Evolutionary conservation across 2,797 vertebrate species (phyloP).

Genomic region (Leptodactylus fallax): DNA sequence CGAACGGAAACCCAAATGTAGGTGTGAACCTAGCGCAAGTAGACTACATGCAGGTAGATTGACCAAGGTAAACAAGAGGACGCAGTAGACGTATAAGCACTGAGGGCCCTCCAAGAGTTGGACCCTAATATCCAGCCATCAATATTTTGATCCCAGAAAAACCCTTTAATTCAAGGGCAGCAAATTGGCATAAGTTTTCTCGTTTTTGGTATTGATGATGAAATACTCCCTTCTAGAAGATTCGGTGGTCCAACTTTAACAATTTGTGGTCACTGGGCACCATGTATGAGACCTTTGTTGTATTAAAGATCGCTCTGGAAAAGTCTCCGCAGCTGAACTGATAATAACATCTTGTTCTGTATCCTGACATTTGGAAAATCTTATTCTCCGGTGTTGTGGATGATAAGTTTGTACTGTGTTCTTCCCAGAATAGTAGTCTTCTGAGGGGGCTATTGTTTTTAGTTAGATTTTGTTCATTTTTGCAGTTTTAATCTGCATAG

Average conservation of each 20-base stretch:
- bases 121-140: too few relatives aligned
- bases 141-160: too few relatives aligned
- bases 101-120: too few relatives aligned
- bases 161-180: neutral
- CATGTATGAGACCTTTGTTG: slow-evolving; percentile 49
- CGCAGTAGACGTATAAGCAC: too few relatives aligned
- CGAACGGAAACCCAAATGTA: too few relatives aligned
- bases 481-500: neutral
- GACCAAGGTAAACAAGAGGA: too few relatives aligned
- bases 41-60: too few relatives aligned
- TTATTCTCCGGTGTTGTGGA: slow-evolving; percentile 53
- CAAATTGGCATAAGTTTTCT: neutral
- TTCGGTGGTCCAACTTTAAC: neutral
- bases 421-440: slow-evolving; percentile 50
- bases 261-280: neutral
- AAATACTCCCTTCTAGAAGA: neutral
- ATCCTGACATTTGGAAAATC: slow-evolving; percentile 62
- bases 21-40: too few relatives aligned
- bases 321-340: slow-evolving; percentile 45
- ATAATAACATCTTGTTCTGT: slow-evolving; percentile 57
- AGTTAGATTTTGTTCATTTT: neutral
- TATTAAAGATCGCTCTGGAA: slow-evolving; percentile 50
- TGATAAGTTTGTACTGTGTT: slow-evolving; percentile 53
- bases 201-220: neutral
- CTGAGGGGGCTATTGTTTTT: slow-evolving; percentile 36